Percentiles rank a stretch among this genome's conserved stretches.
phyloP scores from a whole-genome alignment of 1,140 invertebrate genomes.

The Euwallacea similis region DNA sequence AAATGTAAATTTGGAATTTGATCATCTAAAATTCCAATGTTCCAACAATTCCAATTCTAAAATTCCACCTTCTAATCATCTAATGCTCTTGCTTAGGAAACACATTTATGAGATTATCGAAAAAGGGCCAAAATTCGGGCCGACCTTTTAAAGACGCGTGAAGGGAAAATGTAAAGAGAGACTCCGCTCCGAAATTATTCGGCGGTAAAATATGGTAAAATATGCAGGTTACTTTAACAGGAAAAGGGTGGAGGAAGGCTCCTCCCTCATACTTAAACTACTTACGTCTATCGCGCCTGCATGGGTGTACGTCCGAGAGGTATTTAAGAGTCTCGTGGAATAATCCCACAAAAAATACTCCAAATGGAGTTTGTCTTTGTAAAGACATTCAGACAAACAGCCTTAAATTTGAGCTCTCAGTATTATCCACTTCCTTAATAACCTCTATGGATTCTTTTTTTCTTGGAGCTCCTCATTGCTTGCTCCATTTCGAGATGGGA shows the following conservation, averaged over 20 bases:
- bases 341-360: neutral
- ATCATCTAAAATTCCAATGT: neutral
- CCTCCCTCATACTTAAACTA: slow-evolving; percentile 26
- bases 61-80: neutral
- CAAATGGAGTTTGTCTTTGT: too few species aligned
- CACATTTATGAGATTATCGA: neutral
- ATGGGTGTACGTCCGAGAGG: neutral
- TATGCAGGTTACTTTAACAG: slow-evolving; percentile 33
- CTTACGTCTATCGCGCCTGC: slow-evolving; percentile 10
- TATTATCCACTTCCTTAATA: too few species aligned
- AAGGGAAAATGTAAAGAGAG: slow-evolving; percentile 1
- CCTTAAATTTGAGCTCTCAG: too few species aligned
- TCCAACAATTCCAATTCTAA: too few species aligned
- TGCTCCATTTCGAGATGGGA: too few species aligned
- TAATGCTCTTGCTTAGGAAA: neutral
- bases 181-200: slow-evolving; percentile 21
- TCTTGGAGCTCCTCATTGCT: too few species aligned
- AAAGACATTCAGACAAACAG: too few species aligned
- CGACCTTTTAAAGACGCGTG: neutral
- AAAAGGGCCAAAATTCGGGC: neutral
- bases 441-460: too few species aligned
- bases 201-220: slow-evolving; percentile 30
- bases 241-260: slow-evolving; percentile 27
- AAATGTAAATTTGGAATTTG: neutral
- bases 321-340: slow-evolving; percentile 1